Conservation (phyloP, 2,113 vertebrate genomes). For the Cichladusa arquata region DNA sequence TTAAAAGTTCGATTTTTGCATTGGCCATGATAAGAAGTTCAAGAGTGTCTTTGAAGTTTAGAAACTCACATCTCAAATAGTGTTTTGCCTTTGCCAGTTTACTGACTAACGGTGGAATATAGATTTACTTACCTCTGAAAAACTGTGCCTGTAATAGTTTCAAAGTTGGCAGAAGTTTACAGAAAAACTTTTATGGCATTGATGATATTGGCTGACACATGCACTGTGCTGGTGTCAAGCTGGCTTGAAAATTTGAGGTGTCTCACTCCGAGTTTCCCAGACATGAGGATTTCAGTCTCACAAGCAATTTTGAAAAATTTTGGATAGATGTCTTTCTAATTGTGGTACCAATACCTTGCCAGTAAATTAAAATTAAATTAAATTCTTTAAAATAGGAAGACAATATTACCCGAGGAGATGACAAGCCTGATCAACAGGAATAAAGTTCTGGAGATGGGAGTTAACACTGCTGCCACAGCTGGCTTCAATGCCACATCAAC, state of each 20-base stretch:
- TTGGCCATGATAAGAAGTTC: background rate
- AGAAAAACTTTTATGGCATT: background rate
- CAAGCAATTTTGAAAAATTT: background rate
- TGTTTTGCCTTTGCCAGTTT: background rate
- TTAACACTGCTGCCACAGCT: background rate
- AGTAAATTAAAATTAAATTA: no score
- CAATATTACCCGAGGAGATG: background rate
- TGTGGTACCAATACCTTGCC: background rate
- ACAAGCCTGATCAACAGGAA: background rate
- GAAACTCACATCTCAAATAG: background rate
- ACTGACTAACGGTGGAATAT: background rate
- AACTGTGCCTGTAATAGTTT: background rate
- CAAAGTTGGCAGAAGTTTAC: background rate
- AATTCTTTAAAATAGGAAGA: background rate
- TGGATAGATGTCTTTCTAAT: background rate
- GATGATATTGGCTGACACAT: background rate
- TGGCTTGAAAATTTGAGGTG: background rate
- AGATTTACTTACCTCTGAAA: background rate
- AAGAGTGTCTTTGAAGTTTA: background rate
- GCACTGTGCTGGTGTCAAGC: fast-evolving
- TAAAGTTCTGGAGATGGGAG: background rate
- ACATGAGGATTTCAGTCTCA: background rate
- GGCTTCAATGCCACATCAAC: background rate
- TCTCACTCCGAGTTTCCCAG: background rate
- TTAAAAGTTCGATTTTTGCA: background rate